phyloP scores from a whole-genome alignment of 2,113 vertebrate genomes.

The Carassius carassius region DNA sequence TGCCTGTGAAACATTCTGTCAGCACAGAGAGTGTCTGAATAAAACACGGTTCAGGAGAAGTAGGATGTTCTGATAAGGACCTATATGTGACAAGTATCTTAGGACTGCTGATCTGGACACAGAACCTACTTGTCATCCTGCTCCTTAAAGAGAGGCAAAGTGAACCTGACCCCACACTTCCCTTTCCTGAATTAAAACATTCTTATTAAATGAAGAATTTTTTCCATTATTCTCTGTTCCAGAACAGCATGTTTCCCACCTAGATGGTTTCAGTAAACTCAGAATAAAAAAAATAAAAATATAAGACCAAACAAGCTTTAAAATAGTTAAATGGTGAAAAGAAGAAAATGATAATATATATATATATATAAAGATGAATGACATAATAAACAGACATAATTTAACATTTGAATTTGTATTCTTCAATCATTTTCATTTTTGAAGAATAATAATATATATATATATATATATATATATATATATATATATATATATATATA shows the following conservation, averaged over 20 bases:
- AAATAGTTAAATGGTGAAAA: neutral
- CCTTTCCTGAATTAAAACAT: neutral
- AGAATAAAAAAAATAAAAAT: neutral
- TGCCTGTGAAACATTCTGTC: conserved; percentile 25
- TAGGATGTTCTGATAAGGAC: conserved; percentile 18
- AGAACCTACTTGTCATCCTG: neutral
- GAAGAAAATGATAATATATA: neutral
- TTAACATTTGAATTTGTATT: neutral
- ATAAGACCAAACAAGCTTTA: neutral
- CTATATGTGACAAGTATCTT: neutral
- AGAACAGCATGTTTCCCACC: neutral
- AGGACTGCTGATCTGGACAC: neutral
- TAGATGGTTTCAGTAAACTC: neutral
- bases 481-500: too few species aligned
- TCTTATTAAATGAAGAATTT: neutral
- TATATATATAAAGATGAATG: neutral
- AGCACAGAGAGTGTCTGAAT: conserved; percentile 1
- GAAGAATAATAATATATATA: neutral
- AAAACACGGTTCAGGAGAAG: conserved; percentile 4
- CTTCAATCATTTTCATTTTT: neutral
- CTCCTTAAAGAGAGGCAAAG: neutral
- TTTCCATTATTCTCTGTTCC: neutral
- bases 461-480: too few species aligned
- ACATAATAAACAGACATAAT: too few species aligned
- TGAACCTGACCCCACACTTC: neutral